Conservation (phyloP, 2,888 invertebrate genomes). For the Aphodius sticticus region DNA sequence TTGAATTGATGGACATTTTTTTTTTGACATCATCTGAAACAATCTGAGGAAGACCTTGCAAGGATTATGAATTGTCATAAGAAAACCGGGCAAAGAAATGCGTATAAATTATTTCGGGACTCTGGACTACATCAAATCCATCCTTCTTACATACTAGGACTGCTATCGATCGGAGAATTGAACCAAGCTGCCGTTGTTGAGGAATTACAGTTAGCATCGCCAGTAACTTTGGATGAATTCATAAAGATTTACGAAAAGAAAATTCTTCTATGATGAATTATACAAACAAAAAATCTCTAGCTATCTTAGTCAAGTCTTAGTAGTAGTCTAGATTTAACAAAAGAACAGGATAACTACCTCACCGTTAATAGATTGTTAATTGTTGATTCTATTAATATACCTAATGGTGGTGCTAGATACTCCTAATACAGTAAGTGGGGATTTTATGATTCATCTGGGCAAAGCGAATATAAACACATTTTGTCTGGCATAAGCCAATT, state of each 20-base stretch:
- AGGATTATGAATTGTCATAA: slow-evolving; percentile 15
- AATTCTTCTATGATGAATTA: too few relatives aligned
- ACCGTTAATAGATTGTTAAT: background rate
- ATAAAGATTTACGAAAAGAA: too few relatives aligned
- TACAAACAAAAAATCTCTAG: too few relatives aligned
- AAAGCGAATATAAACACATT: background rate
- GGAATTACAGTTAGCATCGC: background rate
- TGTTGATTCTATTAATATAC: background rate
- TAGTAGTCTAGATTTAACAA: background rate
- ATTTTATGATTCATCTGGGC: background rate
- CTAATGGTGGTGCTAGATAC: background rate
- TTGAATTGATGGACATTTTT: slow-evolving; percentile 7
- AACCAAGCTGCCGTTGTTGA: slow-evolving; percentile 16
- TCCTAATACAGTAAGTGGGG: background rate
- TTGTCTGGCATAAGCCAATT: too few relatives aligned
- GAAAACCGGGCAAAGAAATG: background rate
- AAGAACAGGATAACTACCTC: background rate
- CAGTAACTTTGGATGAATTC: too few relatives aligned
- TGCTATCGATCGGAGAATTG: slow-evolving; percentile 13
- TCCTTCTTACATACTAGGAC: background rate
- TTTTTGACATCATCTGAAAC: slow-evolving; percentile 19
- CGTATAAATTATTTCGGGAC: slow-evolving; percentile 8
- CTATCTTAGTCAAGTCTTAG: too few relatives aligned
- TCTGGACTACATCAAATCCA: background rate
- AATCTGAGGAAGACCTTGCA: slow-evolving; percentile 10